These are phyloP conservation scores for Leptestheria dahalacensis DNA, from an alignment of 1,140 invertebrate species.

Conservation along the genomic window DNA sequence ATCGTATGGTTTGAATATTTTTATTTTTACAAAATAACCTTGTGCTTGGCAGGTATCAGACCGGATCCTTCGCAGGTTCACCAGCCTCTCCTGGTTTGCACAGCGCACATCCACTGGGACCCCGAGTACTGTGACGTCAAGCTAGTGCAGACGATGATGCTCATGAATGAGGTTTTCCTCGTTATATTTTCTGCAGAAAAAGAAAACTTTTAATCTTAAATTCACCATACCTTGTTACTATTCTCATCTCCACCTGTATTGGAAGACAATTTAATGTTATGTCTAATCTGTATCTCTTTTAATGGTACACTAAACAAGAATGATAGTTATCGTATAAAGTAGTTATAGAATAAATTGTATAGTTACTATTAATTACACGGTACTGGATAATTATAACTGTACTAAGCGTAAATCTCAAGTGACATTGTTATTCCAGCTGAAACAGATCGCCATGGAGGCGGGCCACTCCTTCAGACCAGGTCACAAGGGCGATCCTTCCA, in stretches of 20 bases:
- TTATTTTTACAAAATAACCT: not conserved
- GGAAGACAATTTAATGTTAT: too few relatives aligned
- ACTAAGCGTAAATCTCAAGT: too few relatives aligned
- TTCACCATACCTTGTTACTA: too few relatives aligned
- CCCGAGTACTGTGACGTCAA: constrained; percentile 99
- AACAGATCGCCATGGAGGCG: constrained; percentile 65
- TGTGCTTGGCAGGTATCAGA: constrained; percentile 37
- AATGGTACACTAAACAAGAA: too few relatives aligned
- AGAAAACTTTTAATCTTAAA: too few relatives aligned
- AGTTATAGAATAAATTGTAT: too few relatives aligned
- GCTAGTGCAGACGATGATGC: constrained; percentile 98
- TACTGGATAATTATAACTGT: too few relatives aligned
- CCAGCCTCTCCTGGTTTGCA: constrained; percentile 85
- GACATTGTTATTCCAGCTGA: constrained; percentile 33
- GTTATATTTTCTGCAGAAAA: too few relatives aligned
- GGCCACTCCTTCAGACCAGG: constrained; percentile 37
- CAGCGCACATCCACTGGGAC: constrained; percentile 99
- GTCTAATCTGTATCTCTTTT: too few relatives aligned
- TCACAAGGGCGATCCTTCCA: constrained; percentile 51
- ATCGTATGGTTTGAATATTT: not conserved
- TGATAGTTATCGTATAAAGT: too few relatives aligned
- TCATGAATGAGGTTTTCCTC: constrained; percentile 70
- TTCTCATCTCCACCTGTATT: too few relatives aligned
- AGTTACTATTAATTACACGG: too few relatives aligned
- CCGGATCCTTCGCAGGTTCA: constrained; percentile 54